Base-by-base conservation (phyloP, 2,888 invertebrate genomes). In the Lepidocyrtinus sp. region DNA sequence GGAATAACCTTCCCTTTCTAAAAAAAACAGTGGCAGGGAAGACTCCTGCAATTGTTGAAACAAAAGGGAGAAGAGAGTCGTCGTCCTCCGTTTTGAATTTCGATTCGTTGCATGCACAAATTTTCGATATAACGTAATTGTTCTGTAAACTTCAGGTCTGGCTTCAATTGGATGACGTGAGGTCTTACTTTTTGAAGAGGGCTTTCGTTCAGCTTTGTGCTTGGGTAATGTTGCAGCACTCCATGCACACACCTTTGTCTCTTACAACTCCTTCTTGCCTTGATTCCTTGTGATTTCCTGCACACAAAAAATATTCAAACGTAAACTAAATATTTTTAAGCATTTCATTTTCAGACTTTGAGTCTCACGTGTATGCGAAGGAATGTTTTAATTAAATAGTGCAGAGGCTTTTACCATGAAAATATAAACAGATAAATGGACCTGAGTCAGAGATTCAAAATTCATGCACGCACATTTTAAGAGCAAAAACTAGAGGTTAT, bases 241-340 rank as follows among this genome's bases (percentile, higher is more conserved):
- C 36, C 36, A 36, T 36, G 36, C 36, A 71, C 62, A 62, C 59
- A 59, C 19, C 59, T 55, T 55, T 45, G 61, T 27, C 26, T 45
- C 26, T n/a, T 72, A 64, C 26, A 24, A 17, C 9, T 7, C 1
- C 17, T 27, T 61, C 62, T 73, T 64, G 45, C 62, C 73, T 73
- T 73, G 73, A 73, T 73, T 73, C 26, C 73, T n/a, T 73, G 36
- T 50, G 19, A 75, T 75, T 75, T 75, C 75, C 75, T 75, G 75
- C 62, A 68, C 45, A 67, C 65, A 75, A 75, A 15, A 61, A 72
- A 72, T 19, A 72, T 22, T 71, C 62, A 61, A 26, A 59, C 15
- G n/a, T n/a, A n/a, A n/a, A n/a, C n/a, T n/a, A n/a, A n/a, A n/a
- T n/a, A n/a, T n/a, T n/a, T n/a, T n/a, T n/a, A n/a, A n/a, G n/a